Conservation (phyloP, 30 jellyfish, hydroid and myxozoan genomes). For the Clytia hemisphaerica region DNA sequence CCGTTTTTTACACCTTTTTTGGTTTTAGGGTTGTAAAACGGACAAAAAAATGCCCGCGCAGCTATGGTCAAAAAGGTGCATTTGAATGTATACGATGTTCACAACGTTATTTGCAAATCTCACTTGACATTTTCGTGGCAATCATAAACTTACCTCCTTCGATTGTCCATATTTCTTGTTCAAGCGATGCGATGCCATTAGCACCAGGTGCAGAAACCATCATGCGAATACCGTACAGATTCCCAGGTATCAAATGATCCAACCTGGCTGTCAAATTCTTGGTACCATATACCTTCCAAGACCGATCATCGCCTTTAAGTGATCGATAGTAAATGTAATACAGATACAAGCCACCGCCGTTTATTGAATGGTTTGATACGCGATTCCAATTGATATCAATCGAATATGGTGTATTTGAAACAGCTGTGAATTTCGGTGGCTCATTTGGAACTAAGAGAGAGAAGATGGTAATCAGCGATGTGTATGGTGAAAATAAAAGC, state of each 20-base stretch:
- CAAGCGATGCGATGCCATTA: slow-evolving; percentile 7
- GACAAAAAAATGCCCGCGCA: too few species aligned
- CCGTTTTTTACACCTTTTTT: too few species aligned
- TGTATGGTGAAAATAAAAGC: too few species aligned
- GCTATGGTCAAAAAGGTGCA: too few species aligned
- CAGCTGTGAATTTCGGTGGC: neutral
- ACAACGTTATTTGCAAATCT: too few species aligned
- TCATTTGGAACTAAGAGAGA: too few species aligned
- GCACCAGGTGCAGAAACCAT: neutral
- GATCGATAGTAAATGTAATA: slow-evolving; percentile 3
- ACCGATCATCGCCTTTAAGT: neutral
- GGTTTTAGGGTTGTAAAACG: too few species aligned
- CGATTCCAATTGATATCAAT: neutral
- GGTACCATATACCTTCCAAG: neutral
- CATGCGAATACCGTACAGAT: slow-evolving; percentile 16
- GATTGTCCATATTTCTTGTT: slow-evolving; percentile 11
- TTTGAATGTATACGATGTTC: too few species aligned
- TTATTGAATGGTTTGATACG: neutral
- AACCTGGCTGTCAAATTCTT: neutral
- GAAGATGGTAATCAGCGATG: too few species aligned
- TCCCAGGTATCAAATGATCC: neutral
- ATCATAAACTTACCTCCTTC: slow-evolving; percentile 50
- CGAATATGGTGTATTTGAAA: neutral
- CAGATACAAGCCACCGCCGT: neutral
- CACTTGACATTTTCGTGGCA: too few species aligned